Base-by-base conservation (phyloP, 2,113 vertebrate species). In the Chascanopsetta lugubris region DNA sequence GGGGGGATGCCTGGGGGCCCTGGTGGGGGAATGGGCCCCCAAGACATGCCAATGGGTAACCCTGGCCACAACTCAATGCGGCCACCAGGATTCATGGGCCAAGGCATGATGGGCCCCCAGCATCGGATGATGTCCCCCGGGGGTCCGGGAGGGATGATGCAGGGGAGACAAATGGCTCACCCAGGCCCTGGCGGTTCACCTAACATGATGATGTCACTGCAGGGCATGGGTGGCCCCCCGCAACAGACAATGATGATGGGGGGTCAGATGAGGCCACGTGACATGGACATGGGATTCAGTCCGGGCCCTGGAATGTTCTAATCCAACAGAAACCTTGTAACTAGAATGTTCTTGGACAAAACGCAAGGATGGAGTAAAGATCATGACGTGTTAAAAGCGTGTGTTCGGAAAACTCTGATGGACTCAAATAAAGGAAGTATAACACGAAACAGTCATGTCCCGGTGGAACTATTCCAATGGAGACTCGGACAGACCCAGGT, bases 231-330 rank as follows among this genome's bases (percentile, higher is more conserved):
- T 68, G 97, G 94, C 86, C 96, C 96, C 89, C 88, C 88, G 40
- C 97, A 98, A 93, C 97, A 99, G 92, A 98, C 95, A 93, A 96
- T 99, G 95, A 98, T 99, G 96, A 97, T 98, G 89, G 95, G 96
- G 54, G 94, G 95, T 45, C 97, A 98, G 88, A 97, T 99, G 97
- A 95, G 97, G 93, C 96, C 96, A 36, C 94, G 97, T 78, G 95
- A 98, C 12, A 95, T 99, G 90, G 96, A 96, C 92, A 96, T 98
- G 96, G 96, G 95, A 69, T 99, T 99, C 88, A 95, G 96, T 92
- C 97, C 98, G 89, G 97, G 97, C 76, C 96, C 96, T 80, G 96
- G 96, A 79, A 98, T 91, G 90, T 91, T 91, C 88, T 91, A 84
- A 89, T 80, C 70, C 71, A 79, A 73, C 77, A 80, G 59, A 79